These are phyloP conservation scores for Synanceia verrucosa DNA, from an alignment of 2,797 vertebrate species.

Conservation along the genomic window DNA sequence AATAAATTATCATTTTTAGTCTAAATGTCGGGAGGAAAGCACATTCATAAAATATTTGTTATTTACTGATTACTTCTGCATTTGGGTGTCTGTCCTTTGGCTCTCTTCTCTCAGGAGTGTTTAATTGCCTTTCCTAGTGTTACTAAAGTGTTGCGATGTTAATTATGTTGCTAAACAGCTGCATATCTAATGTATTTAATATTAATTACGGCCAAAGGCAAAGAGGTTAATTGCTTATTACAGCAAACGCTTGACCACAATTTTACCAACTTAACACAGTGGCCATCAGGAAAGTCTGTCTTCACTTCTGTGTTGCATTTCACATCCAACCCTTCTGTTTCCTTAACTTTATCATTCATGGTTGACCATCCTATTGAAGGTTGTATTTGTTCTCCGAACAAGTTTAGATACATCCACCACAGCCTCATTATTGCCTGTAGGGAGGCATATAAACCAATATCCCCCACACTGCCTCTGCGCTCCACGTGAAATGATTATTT, in stretches of 20 bases:
- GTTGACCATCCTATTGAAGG: neutral
- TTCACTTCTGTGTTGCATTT: constrained; percentile 16
- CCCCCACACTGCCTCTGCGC: neutral
- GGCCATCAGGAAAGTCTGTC: neutral
- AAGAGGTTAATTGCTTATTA: constrained; percentile 63
- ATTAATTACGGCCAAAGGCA: constrained; percentile 64
- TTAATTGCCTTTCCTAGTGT: constrained; percentile 37
- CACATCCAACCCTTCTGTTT: neutral
- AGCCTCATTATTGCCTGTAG: constrained; percentile 3
- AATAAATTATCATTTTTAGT: constrained; percentile 13
- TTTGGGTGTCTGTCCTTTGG: neutral
- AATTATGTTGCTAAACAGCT: constrained; percentile 38
- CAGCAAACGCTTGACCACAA: constrained; percentile 53
- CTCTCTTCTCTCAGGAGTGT: constrained; percentile 11
- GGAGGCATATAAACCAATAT: constrained; percentile 10
- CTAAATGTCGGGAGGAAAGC: neutral
- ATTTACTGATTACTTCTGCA: constrained; percentile 20
- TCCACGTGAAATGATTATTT: constrained; percentile 42
- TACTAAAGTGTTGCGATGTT: constrained; percentile 25
- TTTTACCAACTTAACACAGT: constrained; percentile 16
- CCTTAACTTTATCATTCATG: neutral
- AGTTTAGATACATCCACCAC: neutral
- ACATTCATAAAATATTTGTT: constrained; percentile 27
- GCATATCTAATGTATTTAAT: constrained; percentile 38
- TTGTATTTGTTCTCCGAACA: constrained; percentile 7